Conservation (phyloP, 2,888 invertebrate species). For the Synanthedon tipuliformis region DNA sequence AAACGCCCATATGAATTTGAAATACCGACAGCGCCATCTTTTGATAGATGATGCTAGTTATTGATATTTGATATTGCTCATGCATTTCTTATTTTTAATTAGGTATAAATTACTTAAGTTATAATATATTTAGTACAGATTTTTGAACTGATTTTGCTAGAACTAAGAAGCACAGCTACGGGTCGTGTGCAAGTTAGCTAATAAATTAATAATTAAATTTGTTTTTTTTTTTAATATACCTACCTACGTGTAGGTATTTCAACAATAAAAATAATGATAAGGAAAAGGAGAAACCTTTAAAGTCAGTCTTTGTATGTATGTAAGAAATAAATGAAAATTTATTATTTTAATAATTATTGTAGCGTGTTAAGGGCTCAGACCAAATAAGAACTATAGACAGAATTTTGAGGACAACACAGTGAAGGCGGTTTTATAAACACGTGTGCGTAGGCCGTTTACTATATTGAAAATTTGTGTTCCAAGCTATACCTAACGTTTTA, state of each 20-base stretch:
- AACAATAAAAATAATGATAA: background rate
- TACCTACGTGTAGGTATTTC: background rate
- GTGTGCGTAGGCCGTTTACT: too few species aligned
- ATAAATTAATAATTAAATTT: background rate
- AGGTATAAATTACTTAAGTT: background rate
- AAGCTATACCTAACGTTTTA: too few species aligned
- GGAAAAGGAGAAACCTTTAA: background rate
- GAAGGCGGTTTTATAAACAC: too few species aligned
- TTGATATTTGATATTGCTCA: too few species aligned
- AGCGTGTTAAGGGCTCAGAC: too few species aligned
- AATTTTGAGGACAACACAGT: too few species aligned
- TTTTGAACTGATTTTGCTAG: conserved; percentile 2
- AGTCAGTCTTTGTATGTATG: background rate
- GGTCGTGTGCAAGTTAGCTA: conserved; percentile 15
- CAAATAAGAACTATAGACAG: too few species aligned
- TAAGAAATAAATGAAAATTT: background rate
- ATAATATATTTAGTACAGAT: background rate
- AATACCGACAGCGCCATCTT: too few species aligned
- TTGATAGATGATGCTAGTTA: too few species aligned
- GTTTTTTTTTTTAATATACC: background rate
- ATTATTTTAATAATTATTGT: background rate
- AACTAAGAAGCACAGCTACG: conserved; percentile 8
- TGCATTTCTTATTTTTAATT: background rate
- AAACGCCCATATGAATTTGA: too few species aligned
- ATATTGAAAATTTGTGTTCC: too few species aligned